Evolutionary conservation across 2,888 invertebrate genomes (phyloP), one percentile per base, ranked within the genome.

Genomic region (Abrostola tripartita): DNA sequence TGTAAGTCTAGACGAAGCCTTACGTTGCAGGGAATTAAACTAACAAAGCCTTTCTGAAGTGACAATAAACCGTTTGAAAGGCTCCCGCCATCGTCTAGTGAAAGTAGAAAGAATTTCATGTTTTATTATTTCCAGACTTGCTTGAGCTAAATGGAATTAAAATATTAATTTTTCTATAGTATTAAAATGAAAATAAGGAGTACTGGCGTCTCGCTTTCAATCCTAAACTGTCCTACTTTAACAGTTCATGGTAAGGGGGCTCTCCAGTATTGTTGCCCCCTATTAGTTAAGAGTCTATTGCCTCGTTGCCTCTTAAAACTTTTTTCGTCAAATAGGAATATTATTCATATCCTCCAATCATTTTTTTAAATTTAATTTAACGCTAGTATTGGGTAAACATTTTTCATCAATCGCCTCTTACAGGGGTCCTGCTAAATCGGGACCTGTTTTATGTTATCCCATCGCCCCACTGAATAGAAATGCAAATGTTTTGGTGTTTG

Each of bases 1-100:
- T 68, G 66, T 68, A 53, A 78, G 91, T 92, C 91, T 92, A 91
- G 91, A 91, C 92, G 91, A 92, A 92, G 88, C 92, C 91, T 63
- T 88, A 85, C 65, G 61, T 58, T 68, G 60, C 68, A 65, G 72
- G 78, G 85, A 78, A 87, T 89, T 88, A 85, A 83, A 72, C 64
- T 68, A 74, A 81, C 85, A 84, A 84, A 85, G 83, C 79, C 77
- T 72, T 71, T 79, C 71, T 67, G 65, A 78, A 82, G 82, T 81
- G 81, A 74, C 74, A 73, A 83, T 85, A 82, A 84, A 81, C 74
- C 69, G 55, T 68, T 57, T 62, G 73, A 71, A 68, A 75, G 64
- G 69, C 59, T 62, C 71, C 55, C 42, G 57, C 56, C 57, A 62
- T 55, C 58, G 62, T 65, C 47, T 41, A 24, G 24, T 24, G 24